Conservation (phyloP, 2,888 invertebrate species). For the Fragum sueziense region DNA sequence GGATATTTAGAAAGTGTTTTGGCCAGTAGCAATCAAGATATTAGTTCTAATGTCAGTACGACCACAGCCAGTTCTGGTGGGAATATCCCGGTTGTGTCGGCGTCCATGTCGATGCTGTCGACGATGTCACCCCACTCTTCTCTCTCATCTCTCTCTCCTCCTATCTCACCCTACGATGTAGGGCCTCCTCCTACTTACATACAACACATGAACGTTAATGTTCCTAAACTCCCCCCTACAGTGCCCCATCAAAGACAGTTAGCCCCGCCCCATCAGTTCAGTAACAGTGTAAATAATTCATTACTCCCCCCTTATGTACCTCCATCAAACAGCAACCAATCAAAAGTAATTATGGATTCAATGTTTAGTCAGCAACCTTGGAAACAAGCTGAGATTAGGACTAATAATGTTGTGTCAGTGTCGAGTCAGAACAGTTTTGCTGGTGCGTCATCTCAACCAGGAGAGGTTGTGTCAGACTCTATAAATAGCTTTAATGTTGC, state of each 20-base stretch:
- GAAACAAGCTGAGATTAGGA: slow-evolving; percentile 25
- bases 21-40: slow-evolving; percentile 61
- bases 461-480: slow-evolving; percentile 6
- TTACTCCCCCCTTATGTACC: slow-evolving; percentile 39
- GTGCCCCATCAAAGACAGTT: slow-evolving; percentile 36
- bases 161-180: slow-evolving; percentile 87
- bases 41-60: slow-evolving; percentile 23
- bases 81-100: slow-evolving; percentile 18
- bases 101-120: slow-evolving; percentile 60
- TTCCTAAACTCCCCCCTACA: slow-evolving; percentile 37
- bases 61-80: slow-evolving; percentile 15
- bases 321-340: slow-evolving; percentile 62
- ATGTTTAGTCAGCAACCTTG: slow-evolving; percentile 11
- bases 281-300: slow-evolving; percentile 49
- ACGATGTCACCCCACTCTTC: slow-evolving; percentile 69
- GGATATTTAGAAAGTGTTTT: slow-evolving; percentile 88
- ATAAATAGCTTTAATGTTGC: slow-evolving; percentile 36
- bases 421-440: slow-evolving; percentile 6
- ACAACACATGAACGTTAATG: slow-evolving; percentile 82
- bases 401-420: background rate
- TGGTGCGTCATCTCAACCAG: slow-evolving; percentile 5
- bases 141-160: slow-evolving; percentile 89
- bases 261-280: slow-evolving; percentile 39
- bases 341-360: slow-evolving; percentile 53
- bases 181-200: slow-evolving; percentile 86